A percentile compares a stretch with the other conserved stretches of the same genome.
Evolutionary conservation across 2,888 invertebrate species (phyloP).

Genomic region (Scaptomyza flava): DNA sequence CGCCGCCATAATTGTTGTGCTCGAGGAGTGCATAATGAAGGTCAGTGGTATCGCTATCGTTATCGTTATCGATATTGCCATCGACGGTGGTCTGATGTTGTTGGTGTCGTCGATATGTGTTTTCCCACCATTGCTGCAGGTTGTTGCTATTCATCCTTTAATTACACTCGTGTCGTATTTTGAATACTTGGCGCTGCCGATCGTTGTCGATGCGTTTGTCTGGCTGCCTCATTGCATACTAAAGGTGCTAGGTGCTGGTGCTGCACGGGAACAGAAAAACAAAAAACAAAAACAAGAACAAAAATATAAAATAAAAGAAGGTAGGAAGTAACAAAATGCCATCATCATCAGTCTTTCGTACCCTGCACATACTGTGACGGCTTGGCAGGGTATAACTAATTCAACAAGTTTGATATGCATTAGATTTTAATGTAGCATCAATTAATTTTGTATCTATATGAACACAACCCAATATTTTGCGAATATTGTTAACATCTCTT

Average conservation of each 20-base stretch:
- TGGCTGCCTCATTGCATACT: constrained; percentile 76
- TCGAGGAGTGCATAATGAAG: constrained; percentile 63
- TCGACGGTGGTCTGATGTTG: constrained; percentile 39
- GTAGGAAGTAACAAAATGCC: constrained; percentile 69
- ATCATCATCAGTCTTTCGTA: constrained; percentile 72
- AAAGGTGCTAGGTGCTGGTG: constrained; percentile 61
- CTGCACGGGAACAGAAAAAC: constrained; percentile 30
- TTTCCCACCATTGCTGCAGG: constrained; percentile 82
- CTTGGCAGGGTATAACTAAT: background rate
- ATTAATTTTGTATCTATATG: background rate
- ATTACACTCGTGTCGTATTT: constrained; percentile 30
- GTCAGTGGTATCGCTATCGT: constrained; percentile 50
- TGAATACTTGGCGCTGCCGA: constrained; percentile 52
- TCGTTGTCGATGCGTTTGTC: constrained; percentile 69
- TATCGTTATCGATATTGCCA: constrained; percentile 44
- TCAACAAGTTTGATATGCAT: background rate
- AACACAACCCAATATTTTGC: background rate
- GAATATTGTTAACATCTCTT: background rate
- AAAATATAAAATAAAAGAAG: constrained; percentile 33
- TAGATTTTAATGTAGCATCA: background rate
- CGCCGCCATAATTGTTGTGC: constrained; percentile 44
- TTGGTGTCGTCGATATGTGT: constrained; percentile 74
- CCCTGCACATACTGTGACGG: constrained; percentile 19
- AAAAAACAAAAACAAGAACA: background rate
- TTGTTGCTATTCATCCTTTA: constrained; percentile 76